These are phyloP conservation scores for Andrena haemorrhoa DNA, from an alignment of 2,888 invertebrate genomes.

Conservation along the genomic window DNA sequence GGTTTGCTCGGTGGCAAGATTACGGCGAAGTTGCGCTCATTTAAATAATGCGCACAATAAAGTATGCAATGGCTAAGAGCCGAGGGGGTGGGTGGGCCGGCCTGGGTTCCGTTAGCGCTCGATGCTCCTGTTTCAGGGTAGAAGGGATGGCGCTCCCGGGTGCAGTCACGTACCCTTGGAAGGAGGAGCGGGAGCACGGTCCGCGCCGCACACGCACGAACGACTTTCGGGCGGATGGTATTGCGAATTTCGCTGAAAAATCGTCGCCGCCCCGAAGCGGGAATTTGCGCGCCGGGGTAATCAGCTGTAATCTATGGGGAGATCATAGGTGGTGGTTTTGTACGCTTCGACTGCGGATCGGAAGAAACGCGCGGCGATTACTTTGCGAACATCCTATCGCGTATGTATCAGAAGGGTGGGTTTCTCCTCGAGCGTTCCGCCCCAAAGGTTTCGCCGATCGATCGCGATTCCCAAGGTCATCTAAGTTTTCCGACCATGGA, in stretches of 20 bases:
- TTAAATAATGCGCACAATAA: conserved; percentile 83
- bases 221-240: not conserved
- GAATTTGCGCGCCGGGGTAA: not conserved
- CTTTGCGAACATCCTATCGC: conserved; percentile 53
- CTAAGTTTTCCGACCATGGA: conserved; percentile 72
- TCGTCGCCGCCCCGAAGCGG: not conserved
- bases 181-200: conserved; percentile 51
- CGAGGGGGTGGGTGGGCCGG: conserved; percentile 46
- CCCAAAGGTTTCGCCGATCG: conserved; percentile 71
- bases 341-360: not conserved
- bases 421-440: conserved; percentile 39
- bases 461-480: conserved; percentile 77
- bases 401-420: conserved; percentile 59
- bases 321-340: not conserved
- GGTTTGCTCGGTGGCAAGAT: conserved; percentile 76
- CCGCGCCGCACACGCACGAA: conserved; percentile 50
- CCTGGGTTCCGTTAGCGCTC: conserved; percentile 65
- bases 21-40: conserved; percentile 81
- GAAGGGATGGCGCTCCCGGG: conserved; percentile 72
- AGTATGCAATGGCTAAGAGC: conserved; percentile 75
- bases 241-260: not conserved
- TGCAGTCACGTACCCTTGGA: conserved; percentile 73
- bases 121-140: conserved; percentile 55
- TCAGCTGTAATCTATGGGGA: no score
- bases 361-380: conserved; percentile 32